phyloP scores from a whole-genome alignment of 2,888 invertebrate species.

The Drosophila eohydei region DNA sequence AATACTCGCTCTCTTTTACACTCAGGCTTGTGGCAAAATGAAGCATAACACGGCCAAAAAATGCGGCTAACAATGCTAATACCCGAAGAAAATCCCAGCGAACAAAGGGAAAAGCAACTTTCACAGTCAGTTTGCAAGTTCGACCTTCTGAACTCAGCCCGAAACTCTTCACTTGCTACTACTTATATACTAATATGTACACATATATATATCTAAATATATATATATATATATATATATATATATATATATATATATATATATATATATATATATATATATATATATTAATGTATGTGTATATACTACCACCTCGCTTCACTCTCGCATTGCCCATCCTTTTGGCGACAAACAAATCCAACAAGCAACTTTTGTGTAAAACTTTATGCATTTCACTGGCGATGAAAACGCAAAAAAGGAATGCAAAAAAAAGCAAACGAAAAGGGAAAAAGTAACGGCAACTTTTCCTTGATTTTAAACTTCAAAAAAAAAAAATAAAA shows the following conservation, averaged over 20 bases:
- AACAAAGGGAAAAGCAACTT: constrained; percentile 66
- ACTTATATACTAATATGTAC: constrained; percentile 3
- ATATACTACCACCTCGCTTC: constrained; percentile 1
- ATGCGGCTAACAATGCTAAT: constrained; percentile 72
- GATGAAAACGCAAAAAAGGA: constrained; percentile 61
- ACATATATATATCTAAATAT: too few species aligned
- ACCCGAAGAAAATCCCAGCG: constrained; percentile 67
- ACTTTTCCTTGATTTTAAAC: constrained; percentile 62
- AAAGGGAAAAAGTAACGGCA: constrained; percentile 45
- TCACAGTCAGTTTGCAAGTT: constrained; percentile 61
- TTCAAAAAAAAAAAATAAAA: constrained; percentile 24
- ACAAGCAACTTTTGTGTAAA: constrained; percentile 72
- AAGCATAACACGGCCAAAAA: constrained; percentile 65
- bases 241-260: too few species aligned
- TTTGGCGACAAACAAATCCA: constrained; percentile 77
- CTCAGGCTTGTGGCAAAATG: constrained; percentile 51
- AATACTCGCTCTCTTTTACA: constrained; percentile 3
- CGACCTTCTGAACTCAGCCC: constrained; percentile 44
- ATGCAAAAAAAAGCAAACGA: constrained; percentile 14
- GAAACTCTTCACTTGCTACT: constrained; percentile 9
- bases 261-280: neutral
- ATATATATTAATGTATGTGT: neutral
- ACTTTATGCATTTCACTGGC: constrained; percentile 76
- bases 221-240: neutral
- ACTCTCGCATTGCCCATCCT: constrained; percentile 34